phyloP scores from a whole-genome alignment of 2,797 vertebrate species.

The Neosilurus hyrtlii region DNA sequence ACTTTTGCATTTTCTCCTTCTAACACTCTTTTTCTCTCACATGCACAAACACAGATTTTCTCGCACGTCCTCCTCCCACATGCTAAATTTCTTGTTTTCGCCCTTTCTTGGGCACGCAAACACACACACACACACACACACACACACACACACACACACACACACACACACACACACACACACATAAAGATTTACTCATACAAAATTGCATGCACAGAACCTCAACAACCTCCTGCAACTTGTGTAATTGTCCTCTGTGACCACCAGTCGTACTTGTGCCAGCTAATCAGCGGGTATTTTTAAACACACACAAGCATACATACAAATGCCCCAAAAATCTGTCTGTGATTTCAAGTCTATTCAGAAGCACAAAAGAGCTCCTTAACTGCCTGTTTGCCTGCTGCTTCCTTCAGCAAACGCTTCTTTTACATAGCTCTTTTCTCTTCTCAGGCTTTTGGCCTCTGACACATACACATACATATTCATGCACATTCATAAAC shows the following conservation, averaged over 20 bases:
- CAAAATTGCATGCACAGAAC: not conserved
- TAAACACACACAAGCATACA: constrained; percentile 20
- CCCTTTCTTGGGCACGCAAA: not conserved
- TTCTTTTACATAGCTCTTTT: constrained; percentile 16
- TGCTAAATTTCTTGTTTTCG: constrained; percentile 15
- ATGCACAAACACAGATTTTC: not conserved
- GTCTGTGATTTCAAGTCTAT: constrained; percentile 42
- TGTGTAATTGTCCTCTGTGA: constrained; percentile 41
- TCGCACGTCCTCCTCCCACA: constrained; percentile 6
- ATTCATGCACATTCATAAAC: no score
- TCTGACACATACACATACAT: not conserved
- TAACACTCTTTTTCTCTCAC: constrained; percentile 21
- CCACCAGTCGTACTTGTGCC: constrained; percentile 30
- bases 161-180: not conserved
- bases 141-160: not conserved
- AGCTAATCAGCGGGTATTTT: constrained; percentile 39
- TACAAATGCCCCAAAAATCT: constrained; percentile 27
- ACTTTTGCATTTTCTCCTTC: constrained; percentile 24
- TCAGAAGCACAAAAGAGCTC: constrained; percentile 48
- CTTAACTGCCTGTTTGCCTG: constrained; percentile 42
- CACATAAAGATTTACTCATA: not conserved
- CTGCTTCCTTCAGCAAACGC: constrained; percentile 4
- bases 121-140: constrained; percentile 6
- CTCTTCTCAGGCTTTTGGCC: constrained; percentile 12
- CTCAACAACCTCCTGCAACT: not conserved